Base-by-base conservation (phyloP, 23 tunicate species). In the Botrylloides violaceus region DNA sequence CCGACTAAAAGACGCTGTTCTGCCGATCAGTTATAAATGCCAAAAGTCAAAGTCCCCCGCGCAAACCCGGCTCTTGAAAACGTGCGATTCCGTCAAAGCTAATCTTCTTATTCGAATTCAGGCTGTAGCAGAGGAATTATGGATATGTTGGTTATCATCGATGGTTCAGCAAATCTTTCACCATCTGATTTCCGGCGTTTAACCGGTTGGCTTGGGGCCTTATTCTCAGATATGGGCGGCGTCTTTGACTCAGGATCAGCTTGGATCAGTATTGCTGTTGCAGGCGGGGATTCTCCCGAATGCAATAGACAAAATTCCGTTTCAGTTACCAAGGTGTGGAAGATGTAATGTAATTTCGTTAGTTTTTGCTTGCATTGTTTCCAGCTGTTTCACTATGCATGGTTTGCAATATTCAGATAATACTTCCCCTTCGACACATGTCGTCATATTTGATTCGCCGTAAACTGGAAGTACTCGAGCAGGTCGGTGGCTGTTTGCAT, bases 401-500 rank as follows among this genome's bases (percentile, higher is more conserved):
- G n/a, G n/a, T n/a, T n/a, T 43, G 15, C 53, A 15, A 43, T 43
- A 43, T 63, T 29, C 35, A 63, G 70, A 31, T 31, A 3, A 3
- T 34, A 29, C 6, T 63, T 3, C 35, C 35, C 19, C 29, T 63
- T 3, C 70, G 70, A 3, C 32, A 28, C 35, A 63, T 63, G 33
- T 27, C 32, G 20, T 28, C 33, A 31, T 23, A 33, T 7, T 31
- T 63, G 70, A 3, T 63, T 33, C 70, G 33, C 26, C 70, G 33
- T 19, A 63, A 12, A 34, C 19, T 63, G 7, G 34, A 21, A 4
- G 32, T 34, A 3, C 70, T 63, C 3, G 29, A 31, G 9, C 35
- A 33, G 5, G 28, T 68, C n/a, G 74, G 74, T 15, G 74, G 74
- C 20, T 68, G 74, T 43, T 43, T 43, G 25, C 23, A 68, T 68